phyloP scores from a whole-genome alignment of 2,888 invertebrate genomes.

The Drosophila formosana region DNA sequence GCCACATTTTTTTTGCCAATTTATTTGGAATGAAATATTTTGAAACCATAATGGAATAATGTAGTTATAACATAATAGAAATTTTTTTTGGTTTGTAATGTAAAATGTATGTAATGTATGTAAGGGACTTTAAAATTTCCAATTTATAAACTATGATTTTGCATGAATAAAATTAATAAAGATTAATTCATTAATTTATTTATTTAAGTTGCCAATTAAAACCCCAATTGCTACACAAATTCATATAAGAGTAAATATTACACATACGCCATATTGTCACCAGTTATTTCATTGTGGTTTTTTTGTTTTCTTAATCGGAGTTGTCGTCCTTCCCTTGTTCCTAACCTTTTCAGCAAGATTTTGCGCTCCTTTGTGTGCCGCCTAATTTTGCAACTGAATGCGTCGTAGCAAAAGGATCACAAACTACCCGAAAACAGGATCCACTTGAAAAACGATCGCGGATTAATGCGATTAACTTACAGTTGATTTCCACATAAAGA shows the following conservation, averaged over 20 bases:
- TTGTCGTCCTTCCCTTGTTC: slow-evolving; percentile 18
- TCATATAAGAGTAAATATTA: slow-evolving; percentile 1
- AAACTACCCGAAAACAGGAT: slow-evolving; percentile 21
- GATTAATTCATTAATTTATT: too few relatives aligned
- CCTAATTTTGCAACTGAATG: slow-evolving; percentile 64
- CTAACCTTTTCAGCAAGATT: not conserved
- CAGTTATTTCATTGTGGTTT: not conserved
- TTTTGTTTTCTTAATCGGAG: slow-evolving; percentile 23
- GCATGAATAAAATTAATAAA: not conserved
- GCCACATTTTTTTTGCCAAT: too few relatives aligned
- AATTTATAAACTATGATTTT: too few relatives aligned
- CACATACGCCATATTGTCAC: slow-evolving; percentile 38
- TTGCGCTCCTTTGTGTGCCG: slow-evolving; percentile 46
- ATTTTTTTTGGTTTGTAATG: too few relatives aligned
- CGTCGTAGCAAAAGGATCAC: slow-evolving; percentile 51
- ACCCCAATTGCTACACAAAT: not conserved
- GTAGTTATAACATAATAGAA: too few relatives aligned
- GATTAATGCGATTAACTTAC: slow-evolving; percentile 83
- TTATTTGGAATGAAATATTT: too few relatives aligned
- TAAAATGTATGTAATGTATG: too few relatives aligned
- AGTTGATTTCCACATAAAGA: slow-evolving; percentile 75
- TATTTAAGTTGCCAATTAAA: not conserved
- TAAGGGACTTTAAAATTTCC: too few relatives aligned
- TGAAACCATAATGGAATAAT: too few relatives aligned
- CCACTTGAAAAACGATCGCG: slow-evolving; percentile 79